Evolutionary conservation across 2,888 invertebrate genomes (phyloP).

Genomic region (Nomada fucata): DNA sequence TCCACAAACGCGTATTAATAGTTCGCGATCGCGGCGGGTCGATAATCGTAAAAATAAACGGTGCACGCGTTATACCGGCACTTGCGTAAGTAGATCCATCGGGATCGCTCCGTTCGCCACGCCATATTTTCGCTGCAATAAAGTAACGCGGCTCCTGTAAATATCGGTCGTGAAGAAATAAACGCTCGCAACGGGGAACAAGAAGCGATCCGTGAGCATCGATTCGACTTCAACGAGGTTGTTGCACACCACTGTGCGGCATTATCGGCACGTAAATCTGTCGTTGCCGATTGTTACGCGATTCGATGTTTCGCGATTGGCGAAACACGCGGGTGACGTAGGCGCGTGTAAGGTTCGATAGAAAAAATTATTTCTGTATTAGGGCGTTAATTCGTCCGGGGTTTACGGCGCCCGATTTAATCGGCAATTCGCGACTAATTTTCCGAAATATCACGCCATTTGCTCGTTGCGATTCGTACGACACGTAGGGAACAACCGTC

Average conservation of each 20-base stretch:
- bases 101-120: constrained; percentile 42
- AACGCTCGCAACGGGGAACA: neutral
- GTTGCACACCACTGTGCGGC: neutral
- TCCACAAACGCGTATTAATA: constrained; percentile 66
- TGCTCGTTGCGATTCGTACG: constrained; percentile 27
- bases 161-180: constrained; percentile 49
- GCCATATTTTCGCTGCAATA: constrained; percentile 55
- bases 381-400: constrained; percentile 16
- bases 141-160: constrained; percentile 52
- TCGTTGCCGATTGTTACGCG: constrained; percentile 12
- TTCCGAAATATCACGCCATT: constrained; percentile 43
- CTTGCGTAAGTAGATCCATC: constrained; percentile 59
- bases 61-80: constrained; percentile 37
- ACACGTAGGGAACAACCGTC: constrained; percentile 28
- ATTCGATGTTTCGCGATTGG: neutral
- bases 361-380: neutral
- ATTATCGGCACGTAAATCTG: neutral
- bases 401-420: constrained; percentile 23
- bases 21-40: constrained; percentile 48
- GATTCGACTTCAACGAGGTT: neutral
- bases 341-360: neutral
- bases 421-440: neutral
- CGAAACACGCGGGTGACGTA: neutral
- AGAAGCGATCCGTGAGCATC: neutral
- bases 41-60: constrained; percentile 73